A percentile compares a stretch with the other conserved stretches of the same genome.
These are phyloP conservation scores for Sminthopsis crassicaudata DNA, from an alignment of 2,113 vertebrate species.

Conservation along the genomic window DNA sequence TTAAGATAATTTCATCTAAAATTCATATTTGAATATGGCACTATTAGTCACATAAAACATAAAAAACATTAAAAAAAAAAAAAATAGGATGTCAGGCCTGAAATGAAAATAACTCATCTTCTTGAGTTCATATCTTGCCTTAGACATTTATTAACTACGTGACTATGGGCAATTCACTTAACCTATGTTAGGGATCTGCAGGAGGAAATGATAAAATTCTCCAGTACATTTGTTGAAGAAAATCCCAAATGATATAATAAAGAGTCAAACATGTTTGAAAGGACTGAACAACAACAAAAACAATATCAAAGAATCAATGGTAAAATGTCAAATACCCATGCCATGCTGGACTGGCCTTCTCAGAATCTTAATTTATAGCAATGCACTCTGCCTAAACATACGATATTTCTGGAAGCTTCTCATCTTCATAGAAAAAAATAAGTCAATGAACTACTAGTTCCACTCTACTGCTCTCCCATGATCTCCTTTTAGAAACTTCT, in stretches of 20 bases:
- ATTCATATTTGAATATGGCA: background rate
- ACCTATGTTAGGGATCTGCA: background rate
- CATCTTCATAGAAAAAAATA: background rate
- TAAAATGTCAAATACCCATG: background rate
- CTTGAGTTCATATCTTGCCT: background rate
- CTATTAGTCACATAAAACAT: background rate
- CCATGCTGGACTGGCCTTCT: background rate
- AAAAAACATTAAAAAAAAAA: no score
- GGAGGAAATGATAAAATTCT: no score
- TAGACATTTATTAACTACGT: background rate
- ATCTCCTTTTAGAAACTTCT: slow-evolving; percentile 85
- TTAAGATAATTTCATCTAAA: background rate
- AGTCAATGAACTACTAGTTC: slow-evolving; percentile 33
- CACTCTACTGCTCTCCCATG: slow-evolving; percentile 65
- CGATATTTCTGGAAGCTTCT: background rate
- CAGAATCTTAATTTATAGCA: background rate
- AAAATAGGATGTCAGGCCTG: no score
- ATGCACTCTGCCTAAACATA: background rate
- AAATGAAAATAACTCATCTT: background rate
- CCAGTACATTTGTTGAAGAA: background rate
- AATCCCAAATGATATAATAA: background rate
- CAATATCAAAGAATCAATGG: background rate
- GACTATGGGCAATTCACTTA: background rate
- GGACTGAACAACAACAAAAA: background rate
- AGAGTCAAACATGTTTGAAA: background rate